Percentiles rank a stretch among this genome's conserved stretches.
Evolutionary conservation across 2,888 invertebrate genomes (phyloP).

Genomic region (Exocentrus adspersus): DNA sequence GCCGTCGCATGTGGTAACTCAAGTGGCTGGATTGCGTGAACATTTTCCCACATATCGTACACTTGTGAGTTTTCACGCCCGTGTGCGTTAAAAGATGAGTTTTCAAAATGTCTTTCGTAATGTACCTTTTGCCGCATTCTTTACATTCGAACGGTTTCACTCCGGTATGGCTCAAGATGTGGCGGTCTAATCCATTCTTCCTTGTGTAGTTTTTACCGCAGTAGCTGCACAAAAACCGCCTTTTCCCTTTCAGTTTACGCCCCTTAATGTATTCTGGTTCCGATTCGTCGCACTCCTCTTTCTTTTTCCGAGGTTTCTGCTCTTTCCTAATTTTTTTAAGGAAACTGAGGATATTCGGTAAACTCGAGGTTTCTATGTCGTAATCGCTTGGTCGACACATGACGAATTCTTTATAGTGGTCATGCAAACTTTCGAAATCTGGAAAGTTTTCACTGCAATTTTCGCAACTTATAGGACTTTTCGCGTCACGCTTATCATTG

Average conservation of each 20-base stretch:
- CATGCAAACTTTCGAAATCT: slow-evolving; percentile 19
- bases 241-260: slow-evolving; percentile 38
- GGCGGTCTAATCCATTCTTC: slow-evolving; percentile 42
- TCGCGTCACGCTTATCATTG: slow-evolving; percentile 23
- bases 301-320: not conserved
- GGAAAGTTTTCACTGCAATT: slow-evolving; percentile 37
- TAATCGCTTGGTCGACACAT: slow-evolving; percentile 32
- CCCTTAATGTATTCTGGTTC: slow-evolving; percentile 37
- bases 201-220: slow-evolving; percentile 44
- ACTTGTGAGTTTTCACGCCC: slow-evolving; percentile 41
- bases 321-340: slow-evolving; percentile 28
- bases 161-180: slow-evolving; percentile 41
- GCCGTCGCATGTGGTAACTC: slow-evolving; percentile 41
- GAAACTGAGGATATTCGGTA: slow-evolving; percentile 33
- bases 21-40: slow-evolving; percentile 42
- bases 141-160: slow-evolving; percentile 43
- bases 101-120: slow-evolving; percentile 43
- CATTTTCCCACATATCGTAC: slow-evolving; percentile 39
- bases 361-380: slow-evolving; percentile 4
- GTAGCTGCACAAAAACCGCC: slow-evolving; percentile 37
- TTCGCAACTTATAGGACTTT: slow-evolving; percentile 28
- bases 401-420: slow-evolving; percentile 35
- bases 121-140: slow-evolving; percentile 43
- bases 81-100: slow-evolving; percentile 41
- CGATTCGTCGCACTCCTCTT: not conserved